Evolutionary conservation across 2,888 invertebrate genomes (phyloP), one percentile per base, ranked within the genome.

Genomic region (Cerastoderma edule): DNA sequence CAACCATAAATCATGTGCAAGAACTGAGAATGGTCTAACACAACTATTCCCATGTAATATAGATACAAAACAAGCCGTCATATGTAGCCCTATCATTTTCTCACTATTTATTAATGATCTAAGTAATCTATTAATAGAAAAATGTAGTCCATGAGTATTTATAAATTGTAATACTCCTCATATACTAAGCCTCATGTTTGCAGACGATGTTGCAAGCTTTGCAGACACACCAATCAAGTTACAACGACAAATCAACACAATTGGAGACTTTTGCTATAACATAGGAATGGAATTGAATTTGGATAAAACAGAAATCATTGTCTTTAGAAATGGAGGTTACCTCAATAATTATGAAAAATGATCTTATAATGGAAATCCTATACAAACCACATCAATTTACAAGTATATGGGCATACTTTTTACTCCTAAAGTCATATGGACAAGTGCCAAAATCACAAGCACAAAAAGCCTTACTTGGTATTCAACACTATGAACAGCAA

Each of bases 371-470:
- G 68, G 68, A 30, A 19, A 28, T 28, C 19, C 2, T 44, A 30
- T 57, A 27, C 39, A 44, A 16, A 22, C 30, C 8, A 44, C 28
- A 8, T 44, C 44, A 19, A 22, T 67, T 19, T 67, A 67, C 28
- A 67, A 54, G 16, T 67, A 67, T 22, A 53, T 54, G 39, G 67
- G 67, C 2, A 35, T 54, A 32, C 48, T 33, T 19, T 67, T 67
- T 27, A 53, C 67, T 22, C 67, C 53, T 3, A 8, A 54, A 35
- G 8, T 54, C 16, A 13, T 48, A n/a, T 68, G 57, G 57, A 22
- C 10, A 30, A 39, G n/a, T 19, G 44, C 56, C 1, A 68, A 68
- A 30, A 16, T 28, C 56, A 6, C 68, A 68, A 46, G 44, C 68
- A 2, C 56, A 22, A 39, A 57, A 68, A 46, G 44, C 44, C 28